Base-by-base conservation (phyloP, 2,888 invertebrate genomes). In the Anticlea derivata region DNA sequence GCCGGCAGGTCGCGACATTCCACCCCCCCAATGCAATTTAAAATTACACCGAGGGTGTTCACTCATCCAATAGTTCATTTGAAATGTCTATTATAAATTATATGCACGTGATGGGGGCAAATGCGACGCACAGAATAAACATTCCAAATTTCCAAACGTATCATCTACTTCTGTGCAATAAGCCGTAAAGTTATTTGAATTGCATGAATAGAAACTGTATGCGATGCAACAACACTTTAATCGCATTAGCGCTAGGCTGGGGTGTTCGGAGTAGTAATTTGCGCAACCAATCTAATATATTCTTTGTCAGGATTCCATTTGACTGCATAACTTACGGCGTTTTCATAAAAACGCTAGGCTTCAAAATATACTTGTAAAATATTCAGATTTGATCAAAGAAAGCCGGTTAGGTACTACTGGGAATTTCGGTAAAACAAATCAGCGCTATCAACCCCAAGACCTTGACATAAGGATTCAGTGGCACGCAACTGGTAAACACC, bases 151-250 rank as follows among this genome's bases (percentile, higher is more conserved):
- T 78, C 75, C 61, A 60, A 61, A 65, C 75, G 66, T 77, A 76
- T 77, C 72, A 76, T 80, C 76, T 70, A 67, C 61, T 64, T 35
- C 61, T 80, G 80, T 70, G 80, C 75, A 83, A 78, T 83, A 79
- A 77, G 77, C 78, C 78, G 80, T 78, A 76, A 82, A 80, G 82
- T 73, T 83, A 83, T 85, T 80, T 70, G 75, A 72, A 75, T 80
- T 77, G 80, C 80, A 74, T 80, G 83, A 78, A 75, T 80, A 76
- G 81, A 79, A 83, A 83, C 79, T 77, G 65, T 74, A 73, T 70
- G 69, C 75, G 68, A 72, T 66, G 66, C 71, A 72, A 74, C 65
- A 68, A 61, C 51, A 57, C 58, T 66, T 68, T 80, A 78, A 81
- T 83, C 74, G 78, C 62, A 79, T 81, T 82, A 81, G 66, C 68